Evolutionary conservation across 2,888 invertebrate species (phyloP).

Genomic region (Oeneis ivallda): DNA sequence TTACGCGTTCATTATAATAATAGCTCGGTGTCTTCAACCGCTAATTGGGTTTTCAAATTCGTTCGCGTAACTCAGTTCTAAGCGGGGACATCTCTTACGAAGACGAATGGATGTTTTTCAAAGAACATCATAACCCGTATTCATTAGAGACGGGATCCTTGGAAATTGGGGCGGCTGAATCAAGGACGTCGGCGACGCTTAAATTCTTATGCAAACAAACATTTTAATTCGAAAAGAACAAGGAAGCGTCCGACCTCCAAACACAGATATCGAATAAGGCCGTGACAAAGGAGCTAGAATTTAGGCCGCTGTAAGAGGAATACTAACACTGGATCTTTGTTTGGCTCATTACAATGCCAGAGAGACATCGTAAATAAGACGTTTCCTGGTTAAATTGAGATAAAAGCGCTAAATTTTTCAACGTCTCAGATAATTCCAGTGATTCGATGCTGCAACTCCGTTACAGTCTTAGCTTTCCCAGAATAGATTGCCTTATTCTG

Average conservation of each 20-base stretch:
- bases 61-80: slow-evolving; percentile 40
- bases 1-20: slow-evolving; percentile 66
- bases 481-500: slow-evolving; percentile 38
- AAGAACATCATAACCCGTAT: slow-evolving; percentile 37
- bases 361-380: slow-evolving; percentile 55
- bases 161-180: slow-evolving; percentile 52
- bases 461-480: slow-evolving; percentile 42
- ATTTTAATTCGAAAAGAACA: slow-evolving; percentile 34
- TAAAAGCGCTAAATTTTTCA: slow-evolving; percentile 62
- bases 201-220: slow-evolving; percentile 30
- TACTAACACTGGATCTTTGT: slow-evolving; percentile 46
- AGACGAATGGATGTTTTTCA: slow-evolving; percentile 32
- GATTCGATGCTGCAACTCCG: slow-evolving; percentile 40
- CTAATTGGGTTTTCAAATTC: slow-evolving; percentile 65
- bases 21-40: slow-evolving; percentile 76
- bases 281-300: slow-evolving; percentile 56
- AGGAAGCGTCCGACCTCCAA: slow-evolving; percentile 46
- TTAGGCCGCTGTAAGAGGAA: slow-evolving; percentile 42
- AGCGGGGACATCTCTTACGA: slow-evolving; percentile 34
- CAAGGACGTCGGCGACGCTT: slow-evolving; percentile 55
- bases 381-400: slow-evolving; percentile 60
- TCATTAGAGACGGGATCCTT: slow-evolving; percentile 37
- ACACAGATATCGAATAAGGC: slow-evolving; percentile 50
- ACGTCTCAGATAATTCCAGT: slow-evolving; percentile 47
- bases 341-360: slow-evolving; percentile 45